These are phyloP conservation scores for Microhierax caerulescens DNA, from an alignment of 2,797 vertebrate species.

Conservation along the genomic window DNA sequence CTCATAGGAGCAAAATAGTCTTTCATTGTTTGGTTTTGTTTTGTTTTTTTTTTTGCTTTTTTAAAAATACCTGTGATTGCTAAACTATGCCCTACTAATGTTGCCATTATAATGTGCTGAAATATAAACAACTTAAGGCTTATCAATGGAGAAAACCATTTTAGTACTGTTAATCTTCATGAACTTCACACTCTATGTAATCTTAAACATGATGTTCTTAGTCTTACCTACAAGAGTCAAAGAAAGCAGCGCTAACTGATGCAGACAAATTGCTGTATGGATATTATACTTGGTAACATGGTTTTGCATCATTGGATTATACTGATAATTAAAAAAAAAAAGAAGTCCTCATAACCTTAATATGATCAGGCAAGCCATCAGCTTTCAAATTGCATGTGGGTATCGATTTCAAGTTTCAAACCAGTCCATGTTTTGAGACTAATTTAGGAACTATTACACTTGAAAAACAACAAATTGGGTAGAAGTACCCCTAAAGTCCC, in stretches of 20 bases:
- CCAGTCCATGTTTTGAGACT: slow-evolving; percentile 10
- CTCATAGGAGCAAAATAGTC: neutral
- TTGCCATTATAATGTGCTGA: neutral
- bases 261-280: neutral
- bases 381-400: neutral
- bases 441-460: slow-evolving; percentile 63
- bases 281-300: neutral
- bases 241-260: neutral
- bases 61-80: neutral
- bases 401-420: slow-evolving; percentile 54
- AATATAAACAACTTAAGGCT: neutral
- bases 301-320: neutral
- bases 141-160: neutral
- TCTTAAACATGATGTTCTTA: neutral
- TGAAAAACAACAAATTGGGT: slow-evolving; percentile 55
- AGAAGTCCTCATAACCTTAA: neutral
- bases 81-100: neutral
- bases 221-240: neutral
- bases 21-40: rapidly evolving
- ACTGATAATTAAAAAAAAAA: neutral
- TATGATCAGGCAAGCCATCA: neutral
- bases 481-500: slow-evolving; percentile 37
- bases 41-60: neutral
- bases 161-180: neutral
- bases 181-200: neutral